phyloP scores from a whole-genome alignment of 2,113 vertebrate species.

The Cathartes aura region DNA sequence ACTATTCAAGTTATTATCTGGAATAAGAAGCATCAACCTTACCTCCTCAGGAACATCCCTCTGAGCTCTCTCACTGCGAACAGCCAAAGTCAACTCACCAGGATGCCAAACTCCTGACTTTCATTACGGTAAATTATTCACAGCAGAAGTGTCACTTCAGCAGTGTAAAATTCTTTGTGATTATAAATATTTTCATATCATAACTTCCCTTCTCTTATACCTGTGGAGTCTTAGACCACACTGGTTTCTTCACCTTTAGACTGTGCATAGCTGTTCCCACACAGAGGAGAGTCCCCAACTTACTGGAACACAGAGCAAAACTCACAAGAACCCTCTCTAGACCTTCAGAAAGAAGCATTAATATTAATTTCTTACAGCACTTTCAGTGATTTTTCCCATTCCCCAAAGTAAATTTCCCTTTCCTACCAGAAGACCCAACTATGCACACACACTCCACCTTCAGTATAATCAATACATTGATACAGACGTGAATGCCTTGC shows the following conservation, averaged over 20 bases:
- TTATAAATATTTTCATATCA: slow-evolving; percentile 23
- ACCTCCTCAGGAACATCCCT: background rate
- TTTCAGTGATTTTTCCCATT: background rate
- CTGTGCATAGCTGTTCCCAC: background rate
- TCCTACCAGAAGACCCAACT: background rate
- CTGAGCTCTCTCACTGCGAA: background rate
- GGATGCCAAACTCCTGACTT: background rate
- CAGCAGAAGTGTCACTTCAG: background rate
- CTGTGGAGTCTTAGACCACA: slow-evolving; percentile 1
- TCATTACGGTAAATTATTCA: slow-evolving; percentile 29
- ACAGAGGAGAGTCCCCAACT: background rate
- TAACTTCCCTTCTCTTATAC: background rate
- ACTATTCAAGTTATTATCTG: background rate
- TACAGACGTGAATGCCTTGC: background rate
- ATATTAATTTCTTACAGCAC: background rate
- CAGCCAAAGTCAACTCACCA: background rate
- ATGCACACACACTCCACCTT: background rate
- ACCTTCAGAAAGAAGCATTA: background rate
- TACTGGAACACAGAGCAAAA: background rate
- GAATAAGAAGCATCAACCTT: background rate
- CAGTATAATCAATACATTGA: background rate
- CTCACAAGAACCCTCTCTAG: background rate
- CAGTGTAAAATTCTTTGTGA: background rate
- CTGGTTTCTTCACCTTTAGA: background rate
- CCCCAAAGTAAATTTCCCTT: background rate